Base-by-base conservation (phyloP, 2,113 vertebrate genomes). In the Gobiocypris rarus region DNA sequence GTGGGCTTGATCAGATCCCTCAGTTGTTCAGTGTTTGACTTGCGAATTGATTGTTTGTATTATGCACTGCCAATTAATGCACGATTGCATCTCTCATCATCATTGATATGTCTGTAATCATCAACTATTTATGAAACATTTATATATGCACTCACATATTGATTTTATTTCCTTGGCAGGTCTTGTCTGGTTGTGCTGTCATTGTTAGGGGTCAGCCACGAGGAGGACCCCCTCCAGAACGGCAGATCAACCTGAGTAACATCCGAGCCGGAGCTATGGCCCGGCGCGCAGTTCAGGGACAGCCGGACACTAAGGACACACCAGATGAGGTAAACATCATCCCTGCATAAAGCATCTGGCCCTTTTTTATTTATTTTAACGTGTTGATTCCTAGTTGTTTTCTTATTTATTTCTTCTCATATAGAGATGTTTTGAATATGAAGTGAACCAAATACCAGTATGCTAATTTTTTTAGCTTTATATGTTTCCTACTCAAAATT, bases 181-280 rank as follows among this genome's bases (percentile, higher is more conserved):
- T 98, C 59, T 94, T 99, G 61, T 99, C 98, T 0, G 98, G 98
- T 69, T 98, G 97, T n/a, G 98, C 98, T 84, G 97, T 99, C 92
- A 99, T 99, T 45, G 98, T 99, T 6, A 92, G 98, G 1, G 98
- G 98, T 2, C 98, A 99, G 89, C 97, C 98, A 43, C 95, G 97
- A 1, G 98, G 98, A 0, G 98, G 98, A 0, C 98, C 98, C 0
- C 97, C 98, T 34, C 98, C 98, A 0, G 98, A 99, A 86, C 95
- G 96, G 9, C 97, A 99, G 93, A 98, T 99, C 92, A 98, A 99
- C 91, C 96, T 99, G 61, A 99, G 98, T 91, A 99, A 99, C 88
- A 95, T 99, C 87, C 96, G 97, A 0, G 95, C 97, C 0, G 96
- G 97, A 1, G 95, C 92, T 82, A 95, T 98, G 0, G 98, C 97